A percentile compares a stretch with the other conserved stretches of the same genome.
Conservation (phyloP, 2,888 invertebrate species). For the Scaptomyza polygonia region DNA sequence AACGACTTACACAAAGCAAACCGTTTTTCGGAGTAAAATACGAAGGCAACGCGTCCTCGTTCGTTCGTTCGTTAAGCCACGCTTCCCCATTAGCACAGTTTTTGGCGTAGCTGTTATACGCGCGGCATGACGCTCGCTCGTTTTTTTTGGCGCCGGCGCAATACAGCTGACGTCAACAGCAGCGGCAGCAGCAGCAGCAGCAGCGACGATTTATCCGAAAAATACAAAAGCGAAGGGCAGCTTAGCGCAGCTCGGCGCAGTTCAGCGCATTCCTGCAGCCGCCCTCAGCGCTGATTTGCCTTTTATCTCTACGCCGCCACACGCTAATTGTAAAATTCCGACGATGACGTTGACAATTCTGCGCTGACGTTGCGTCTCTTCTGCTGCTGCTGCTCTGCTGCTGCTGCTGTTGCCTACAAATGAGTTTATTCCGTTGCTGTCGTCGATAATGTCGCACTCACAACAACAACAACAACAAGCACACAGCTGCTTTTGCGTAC, state of each 20-base stretch:
- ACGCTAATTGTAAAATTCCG: constrained; percentile 66
- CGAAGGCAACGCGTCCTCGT: constrained; percentile 21
- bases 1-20: not conserved
- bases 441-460: constrained; percentile 5
- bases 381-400: constrained; percentile 5
- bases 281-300: constrained; percentile 49
- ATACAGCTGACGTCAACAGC: constrained; percentile 20
- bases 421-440: constrained; percentile 46
- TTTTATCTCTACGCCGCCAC: constrained; percentile 36
- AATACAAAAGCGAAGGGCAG: constrained; percentile 3
- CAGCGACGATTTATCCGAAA: constrained; percentile 30
- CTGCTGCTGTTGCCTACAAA: constrained; percentile 19
- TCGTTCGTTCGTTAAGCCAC: constrained; percentile 3
- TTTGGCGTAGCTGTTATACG: constrained; percentile 38
- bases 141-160: constrained; percentile 46
- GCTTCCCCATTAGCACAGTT: constrained; percentile 50
- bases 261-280: constrained; percentile 50
- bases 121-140: not conserved
- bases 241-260: constrained; percentile 6
- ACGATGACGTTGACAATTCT: constrained; percentile 20
- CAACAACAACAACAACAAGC: constrained; percentile 9
- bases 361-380: not conserved
- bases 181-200: not conserved
- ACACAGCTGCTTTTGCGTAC: constrained; percentile 20
- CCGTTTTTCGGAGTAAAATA: constrained; percentile 48